Evolutionary conservation across 2,888 invertebrate species (phyloP).

Genomic region (Barypeithes pellucidus): DNA sequence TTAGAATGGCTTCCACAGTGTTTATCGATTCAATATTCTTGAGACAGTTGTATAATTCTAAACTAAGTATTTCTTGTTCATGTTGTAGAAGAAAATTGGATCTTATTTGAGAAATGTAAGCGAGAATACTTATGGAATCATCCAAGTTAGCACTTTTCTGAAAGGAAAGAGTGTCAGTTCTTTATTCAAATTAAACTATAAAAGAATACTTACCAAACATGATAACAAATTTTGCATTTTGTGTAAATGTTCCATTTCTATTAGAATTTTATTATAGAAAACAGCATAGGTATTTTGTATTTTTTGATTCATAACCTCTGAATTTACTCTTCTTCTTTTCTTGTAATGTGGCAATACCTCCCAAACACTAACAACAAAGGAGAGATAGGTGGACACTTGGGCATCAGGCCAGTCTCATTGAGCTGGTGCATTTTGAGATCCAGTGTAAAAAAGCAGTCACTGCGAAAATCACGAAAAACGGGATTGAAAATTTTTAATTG

Average conservation of each 20-base stretch:
- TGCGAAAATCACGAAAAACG: no score
- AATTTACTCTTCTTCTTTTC: not conserved
- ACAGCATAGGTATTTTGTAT: not conserved
- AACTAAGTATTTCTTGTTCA: conserved; percentile 18
- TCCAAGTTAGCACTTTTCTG: conserved; percentile 6
- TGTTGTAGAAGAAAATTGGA: conserved; percentile 2
- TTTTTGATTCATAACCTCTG: not conserved
- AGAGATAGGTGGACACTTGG: no score
- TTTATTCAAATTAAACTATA: not conserved
- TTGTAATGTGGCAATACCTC: not conserved
- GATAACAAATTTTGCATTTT: not conserved
- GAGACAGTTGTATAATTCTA: conserved; percentile 16
- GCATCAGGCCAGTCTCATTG: not conserved
- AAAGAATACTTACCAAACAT: not conserved
- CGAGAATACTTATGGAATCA: conserved; percentile 14
- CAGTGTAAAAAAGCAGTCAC: no score
- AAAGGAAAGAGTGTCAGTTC: not conserved
- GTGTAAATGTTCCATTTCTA: not conserved
- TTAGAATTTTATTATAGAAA: not conserved
- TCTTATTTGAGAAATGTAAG: conserved; percentile 7
- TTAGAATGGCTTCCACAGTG: conserved; percentile 1
- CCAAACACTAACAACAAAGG: not conserved
- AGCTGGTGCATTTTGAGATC: no score
- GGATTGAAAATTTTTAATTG: no score
- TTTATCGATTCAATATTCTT: not conserved